phyloP scores from a whole-genome alignment of 2,113 vertebrate species.

The Nestor notabilis region DNA sequence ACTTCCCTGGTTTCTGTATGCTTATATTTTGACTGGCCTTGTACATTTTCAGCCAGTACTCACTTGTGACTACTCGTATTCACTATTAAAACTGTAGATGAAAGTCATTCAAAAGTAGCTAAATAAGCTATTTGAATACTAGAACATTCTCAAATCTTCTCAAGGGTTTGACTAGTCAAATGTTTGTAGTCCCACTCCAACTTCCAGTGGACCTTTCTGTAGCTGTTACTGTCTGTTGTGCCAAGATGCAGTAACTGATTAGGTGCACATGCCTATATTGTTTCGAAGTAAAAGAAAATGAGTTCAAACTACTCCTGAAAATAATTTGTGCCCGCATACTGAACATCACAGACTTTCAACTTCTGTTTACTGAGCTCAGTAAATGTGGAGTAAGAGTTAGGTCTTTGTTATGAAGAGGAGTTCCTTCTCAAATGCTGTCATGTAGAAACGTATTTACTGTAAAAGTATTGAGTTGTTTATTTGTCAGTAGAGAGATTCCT shows the following conservation, averaged over 20 bases:
- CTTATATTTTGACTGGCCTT: not conserved
- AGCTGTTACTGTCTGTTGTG: not conserved
- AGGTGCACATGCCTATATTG: fast-evolving
- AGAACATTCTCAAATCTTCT: not conserved
- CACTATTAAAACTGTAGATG: not conserved
- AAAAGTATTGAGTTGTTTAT: not conserved
- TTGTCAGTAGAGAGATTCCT: not conserved
- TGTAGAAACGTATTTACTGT: not conserved
- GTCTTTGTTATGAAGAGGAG: not conserved
- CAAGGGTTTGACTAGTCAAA: not conserved
- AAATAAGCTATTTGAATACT: not conserved
- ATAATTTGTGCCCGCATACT: not conserved
- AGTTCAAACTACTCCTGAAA: not conserved
- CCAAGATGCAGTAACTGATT: not conserved
- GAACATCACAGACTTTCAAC: not conserved
- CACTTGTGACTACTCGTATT: not conserved
- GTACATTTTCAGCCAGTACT: not conserved
- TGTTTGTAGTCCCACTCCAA: not conserved
- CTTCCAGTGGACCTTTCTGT: not conserved
- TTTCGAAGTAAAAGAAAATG: not conserved
- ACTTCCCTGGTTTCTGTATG: not conserved
- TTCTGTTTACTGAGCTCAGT: not conserved
- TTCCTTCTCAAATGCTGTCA: not conserved
- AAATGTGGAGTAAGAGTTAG: not conserved
- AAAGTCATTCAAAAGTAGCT: not conserved